Evolutionary conservation across 2,888 invertebrate genomes (phyloP).

Genomic region (Xanthia togata): DNA sequence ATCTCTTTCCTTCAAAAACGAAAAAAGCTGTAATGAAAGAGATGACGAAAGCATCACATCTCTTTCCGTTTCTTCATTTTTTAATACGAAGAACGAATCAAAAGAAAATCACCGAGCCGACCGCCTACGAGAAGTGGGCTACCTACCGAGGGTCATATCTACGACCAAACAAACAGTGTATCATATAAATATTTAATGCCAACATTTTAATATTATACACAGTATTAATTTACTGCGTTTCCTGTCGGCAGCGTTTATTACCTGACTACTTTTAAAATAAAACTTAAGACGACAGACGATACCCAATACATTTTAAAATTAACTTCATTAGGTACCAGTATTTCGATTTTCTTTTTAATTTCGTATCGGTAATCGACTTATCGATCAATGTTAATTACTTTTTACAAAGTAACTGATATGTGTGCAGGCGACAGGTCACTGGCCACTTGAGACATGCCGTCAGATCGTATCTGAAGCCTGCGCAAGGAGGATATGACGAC

Average conservation of each 20-base stretch:
- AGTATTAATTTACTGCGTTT: conserved; percentile 35
- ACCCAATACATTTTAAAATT: conserved; percentile 54
- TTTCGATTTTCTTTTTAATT: conserved; percentile 43
- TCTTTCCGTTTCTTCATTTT: conserved; percentile 18
- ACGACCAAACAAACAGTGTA: conserved; percentile 1
- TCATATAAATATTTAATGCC: conserved; percentile 20
- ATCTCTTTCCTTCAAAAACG: conserved; percentile 14
- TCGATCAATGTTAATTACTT: conserved; percentile 69
- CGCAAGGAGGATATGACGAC: conserved; percentile 81
- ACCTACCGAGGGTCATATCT: not conserved
- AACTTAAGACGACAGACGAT: conserved; percentile 36
- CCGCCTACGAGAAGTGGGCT: not conserved
- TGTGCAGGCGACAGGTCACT: conserved; percentile 76
- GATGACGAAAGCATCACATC: not conserved
- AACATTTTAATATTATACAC: not conserved
- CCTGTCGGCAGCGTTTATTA: conserved; percentile 46
- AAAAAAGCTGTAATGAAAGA: conserved; percentile 24
- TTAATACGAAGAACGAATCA: not conserved
- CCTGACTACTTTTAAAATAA: conserved; percentile 27
- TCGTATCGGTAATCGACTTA: conserved; percentile 53
- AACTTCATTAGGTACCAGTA: conserved; percentile 54
- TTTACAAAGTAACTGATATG: conserved; percentile 67
- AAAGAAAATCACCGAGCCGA: too few relatives aligned
- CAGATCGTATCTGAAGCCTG: conserved; percentile 81
- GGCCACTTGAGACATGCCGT: conserved; percentile 80